A percentile compares a stretch with the other conserved stretches of the same genome.
phyloP scores from a whole-genome alignment of 2,888 invertebrate genomes.

The Tromatobia lineatoria region DNA sequence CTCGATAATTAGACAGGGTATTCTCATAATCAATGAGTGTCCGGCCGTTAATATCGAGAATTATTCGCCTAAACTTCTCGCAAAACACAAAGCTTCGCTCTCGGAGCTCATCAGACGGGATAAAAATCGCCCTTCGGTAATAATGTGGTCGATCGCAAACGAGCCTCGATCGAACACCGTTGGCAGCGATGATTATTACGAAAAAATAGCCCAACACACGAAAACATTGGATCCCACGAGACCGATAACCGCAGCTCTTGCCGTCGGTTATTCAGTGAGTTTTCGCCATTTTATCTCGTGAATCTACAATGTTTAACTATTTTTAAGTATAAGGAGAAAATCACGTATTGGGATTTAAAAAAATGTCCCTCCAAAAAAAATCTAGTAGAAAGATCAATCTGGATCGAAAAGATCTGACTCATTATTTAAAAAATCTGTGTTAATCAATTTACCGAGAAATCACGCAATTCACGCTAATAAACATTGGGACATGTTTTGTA shows the following conservation, averaged over 20 bases:
- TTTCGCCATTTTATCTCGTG: background rate
- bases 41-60: conserved; percentile 97
- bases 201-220: conserved; percentile 92
- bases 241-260: conserved; percentile 94
- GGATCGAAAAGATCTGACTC: too few species aligned
- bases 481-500: too few species aligned
- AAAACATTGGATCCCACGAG: conserved; percentile 92
- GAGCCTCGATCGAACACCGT: conserved; percentile 92
- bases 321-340: too few species aligned
- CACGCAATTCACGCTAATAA: too few species aligned
- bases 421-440: too few species aligned
- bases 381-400: too few species aligned
- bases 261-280: conserved; percentile 88
- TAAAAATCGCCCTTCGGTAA: conserved; percentile 97
- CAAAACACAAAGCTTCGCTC: conserved; percentile 94
- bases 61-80: conserved; percentile 90
- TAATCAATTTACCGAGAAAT: too few species aligned
- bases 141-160: conserved; percentile 99
- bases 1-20: conserved; percentile 89
- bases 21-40: conserved; percentile 98
- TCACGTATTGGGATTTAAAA: too few species aligned
- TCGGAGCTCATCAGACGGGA: conserved; percentile 95
- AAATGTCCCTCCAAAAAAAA: too few species aligned
- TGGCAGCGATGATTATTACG: conserved; percentile 92
- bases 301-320: too few species aligned